These are phyloP conservation scores for Apogon hyalosoma DNA, from an alignment of 2,797 vertebrate species.

Conservation along the genomic window DNA sequence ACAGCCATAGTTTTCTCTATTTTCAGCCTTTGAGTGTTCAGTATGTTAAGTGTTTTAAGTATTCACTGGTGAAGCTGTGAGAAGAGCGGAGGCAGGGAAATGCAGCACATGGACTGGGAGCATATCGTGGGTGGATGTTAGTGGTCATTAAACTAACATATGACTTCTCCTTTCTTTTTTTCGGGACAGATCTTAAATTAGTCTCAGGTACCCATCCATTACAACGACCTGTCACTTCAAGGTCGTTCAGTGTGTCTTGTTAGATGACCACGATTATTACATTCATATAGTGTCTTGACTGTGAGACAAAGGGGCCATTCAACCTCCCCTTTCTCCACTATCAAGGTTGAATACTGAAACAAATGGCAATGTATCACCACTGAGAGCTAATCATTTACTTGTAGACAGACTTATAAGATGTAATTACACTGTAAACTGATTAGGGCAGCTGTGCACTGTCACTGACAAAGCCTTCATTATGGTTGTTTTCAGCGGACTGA, in stretches of 20 bases:
- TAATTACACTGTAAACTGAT: slow-evolving; percentile 40
- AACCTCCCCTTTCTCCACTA: slow-evolving; percentile 14
- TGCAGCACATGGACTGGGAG: too few relatives aligned
- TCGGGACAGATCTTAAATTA: neutral
- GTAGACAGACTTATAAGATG: slow-evolving; percentile 18
- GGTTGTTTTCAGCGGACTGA: slow-evolving; percentile 16
- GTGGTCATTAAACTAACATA: neutral
- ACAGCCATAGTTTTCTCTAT: too few relatives aligned
- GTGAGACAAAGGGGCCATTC: slow-evolving; percentile 39
- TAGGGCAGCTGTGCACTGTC: slow-evolving; percentile 8
- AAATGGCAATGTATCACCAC: neutral
- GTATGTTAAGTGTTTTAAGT: too few relatives aligned
- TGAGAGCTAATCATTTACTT: slow-evolving; percentile 42
- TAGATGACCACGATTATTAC: neutral
- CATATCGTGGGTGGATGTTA: neutral
- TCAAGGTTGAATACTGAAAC: slow-evolving; percentile 36
- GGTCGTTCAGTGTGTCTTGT: slow-evolving; percentile 7
- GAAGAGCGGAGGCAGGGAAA: too few relatives aligned
- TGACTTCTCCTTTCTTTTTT: slow-evolving; percentile 4
- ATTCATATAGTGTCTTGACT: slow-evolving; percentile 14
- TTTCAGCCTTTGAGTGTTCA: too few relatives aligned
- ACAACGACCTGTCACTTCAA: neutral
- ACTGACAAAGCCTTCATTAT: slow-evolving; percentile 30
- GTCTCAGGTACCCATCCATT: neutral
- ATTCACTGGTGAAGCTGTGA: too few relatives aligned